A percentile compares a stretch with the other conserved stretches of the same genome.
Evolutionary conservation across 2,113 vertebrate species (phyloP).

Genomic region (Stomatorhinus ivindoensis): DNA sequence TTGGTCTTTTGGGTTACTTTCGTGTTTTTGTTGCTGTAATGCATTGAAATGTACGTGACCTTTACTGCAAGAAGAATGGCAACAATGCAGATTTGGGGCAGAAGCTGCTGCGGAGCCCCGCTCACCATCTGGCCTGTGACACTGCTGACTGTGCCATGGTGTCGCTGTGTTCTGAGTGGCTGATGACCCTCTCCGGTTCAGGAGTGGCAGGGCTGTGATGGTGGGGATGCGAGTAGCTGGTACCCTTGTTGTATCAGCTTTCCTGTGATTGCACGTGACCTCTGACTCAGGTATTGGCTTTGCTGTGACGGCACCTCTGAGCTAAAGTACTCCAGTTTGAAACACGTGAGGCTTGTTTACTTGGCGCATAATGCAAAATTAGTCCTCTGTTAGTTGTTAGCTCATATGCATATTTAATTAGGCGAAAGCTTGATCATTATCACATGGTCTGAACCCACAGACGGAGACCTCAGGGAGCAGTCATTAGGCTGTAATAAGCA

Average conservation of each 20-base stretch:
- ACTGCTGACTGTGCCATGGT: not conserved
- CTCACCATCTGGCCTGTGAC: not conserved
- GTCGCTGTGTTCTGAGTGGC: not conserved
- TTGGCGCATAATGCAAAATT: not conserved
- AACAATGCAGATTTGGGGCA: slow-evolving; percentile 19
- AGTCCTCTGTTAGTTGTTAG: not conserved
- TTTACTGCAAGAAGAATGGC: slow-evolving; percentile 34
- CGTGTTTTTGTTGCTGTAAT: not conserved
- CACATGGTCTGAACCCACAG: not conserved
- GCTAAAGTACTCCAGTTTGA: not conserved
- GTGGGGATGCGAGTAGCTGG: too few relatives aligned
- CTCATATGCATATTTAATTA: not conserved
- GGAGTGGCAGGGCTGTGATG: too few relatives aligned
- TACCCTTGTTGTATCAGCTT: not conserved
- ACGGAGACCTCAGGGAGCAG: not conserved
- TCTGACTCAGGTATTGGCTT: not conserved
- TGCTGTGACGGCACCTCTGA: not conserved
- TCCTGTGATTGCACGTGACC: not conserved
- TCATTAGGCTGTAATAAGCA: not conserved
- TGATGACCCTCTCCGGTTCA: not conserved
- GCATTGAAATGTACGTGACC: not conserved
- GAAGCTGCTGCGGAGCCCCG: not conserved
- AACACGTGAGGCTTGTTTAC: not conserved
- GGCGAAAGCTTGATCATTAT: not conserved
- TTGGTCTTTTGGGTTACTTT: slow-evolving; percentile 23